Base-by-base conservation (phyloP, 2,797 vertebrate genomes). In the Poecilia velifera region DNA sequence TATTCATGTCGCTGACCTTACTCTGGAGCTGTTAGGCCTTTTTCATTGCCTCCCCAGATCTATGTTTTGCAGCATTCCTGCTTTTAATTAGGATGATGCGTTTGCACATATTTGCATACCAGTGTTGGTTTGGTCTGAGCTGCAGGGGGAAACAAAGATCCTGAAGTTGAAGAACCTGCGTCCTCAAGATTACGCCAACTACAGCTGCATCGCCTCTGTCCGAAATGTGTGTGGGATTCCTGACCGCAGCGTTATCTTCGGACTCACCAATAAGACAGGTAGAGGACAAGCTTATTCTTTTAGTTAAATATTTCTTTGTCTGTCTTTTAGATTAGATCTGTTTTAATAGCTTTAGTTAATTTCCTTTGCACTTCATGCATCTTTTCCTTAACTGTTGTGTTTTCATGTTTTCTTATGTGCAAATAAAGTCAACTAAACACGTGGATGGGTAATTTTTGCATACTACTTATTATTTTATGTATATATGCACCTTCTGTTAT, bases 91-190 rank as follows among this genome's bases (percentile, higher is more conserved):
- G 78, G 82, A 80, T 80, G 76, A 77, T 89, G 36, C 82, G 78
- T 87, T 89, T 83, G 89, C 94, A 95, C 94, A 94, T 90, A 95
- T 96, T 95, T 96, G 92, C 95, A 96, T 93, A 95, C 93, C 87
- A 79, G 89, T 95, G 82, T 95, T 86, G 90, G 79, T 95, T 91
- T 59, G 89, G 73, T 72, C 82, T 83, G 92, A 94, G 90, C 68
- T 95, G 95, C 96, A 99, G 98, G 98, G 98, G 93, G 98, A 99
- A 96, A 99, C 98, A 0, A 99, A 99, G 95, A 99, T 99, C 91
- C 92, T 99, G 95, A 99, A 99, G 96, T 94, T 99, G 92, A 99
- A 99, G 96, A 99, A 99, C 92, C 97, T 99, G 81, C 97, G 98
- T 39, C 98, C 98, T 87, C 97, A 99, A 87, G 98, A 99, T 95